Conservation (phyloP, 2,113 vertebrate species). For the Poecilia latipinna region DNA sequence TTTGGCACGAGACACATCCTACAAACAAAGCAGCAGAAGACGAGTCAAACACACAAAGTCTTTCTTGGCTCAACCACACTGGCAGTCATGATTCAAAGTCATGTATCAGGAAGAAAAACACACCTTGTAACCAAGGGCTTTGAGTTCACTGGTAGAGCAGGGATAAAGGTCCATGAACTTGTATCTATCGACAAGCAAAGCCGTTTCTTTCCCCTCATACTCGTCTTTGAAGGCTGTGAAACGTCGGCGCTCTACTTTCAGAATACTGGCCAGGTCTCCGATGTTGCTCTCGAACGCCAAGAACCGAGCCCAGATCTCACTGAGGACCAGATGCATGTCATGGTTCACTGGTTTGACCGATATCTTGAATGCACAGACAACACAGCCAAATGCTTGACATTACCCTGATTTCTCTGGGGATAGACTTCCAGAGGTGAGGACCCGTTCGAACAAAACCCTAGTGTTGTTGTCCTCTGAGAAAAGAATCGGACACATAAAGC, state of each 20-base stretch:
- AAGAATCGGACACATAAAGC: background rate
- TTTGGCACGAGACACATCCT: slow-evolving; percentile 98
- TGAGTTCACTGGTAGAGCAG: slow-evolving; percentile 94
- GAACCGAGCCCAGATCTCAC: slow-evolving; percentile 98
- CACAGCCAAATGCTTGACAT: background rate
- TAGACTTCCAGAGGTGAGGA: slow-evolving; percentile 97
- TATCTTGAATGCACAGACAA: background rate
- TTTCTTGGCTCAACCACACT: too few relatives aligned
- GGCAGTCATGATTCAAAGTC: background rate
- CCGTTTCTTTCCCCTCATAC: slow-evolving; percentile 98
- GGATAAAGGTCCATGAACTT: slow-evolving; percentile 99
- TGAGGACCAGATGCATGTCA: slow-evolving; percentile 55
- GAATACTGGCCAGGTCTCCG: slow-evolving; percentile 96
- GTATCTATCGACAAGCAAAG: slow-evolving; percentile 95
- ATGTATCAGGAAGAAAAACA: background rate
- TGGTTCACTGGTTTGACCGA: background rate
- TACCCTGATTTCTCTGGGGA: slow-evolving; percentile 98
- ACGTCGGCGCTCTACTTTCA: slow-evolving; percentile 95
- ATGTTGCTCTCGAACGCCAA: slow-evolving; percentile 98
- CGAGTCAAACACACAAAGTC: background rate
- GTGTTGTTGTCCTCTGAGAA: slow-evolving; percentile 98
- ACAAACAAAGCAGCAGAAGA: slow-evolving; percentile 23
- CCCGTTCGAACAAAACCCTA: slow-evolving; percentile 97
- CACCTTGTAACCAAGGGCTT: slow-evolving; percentile 98
- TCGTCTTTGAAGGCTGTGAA: slow-evolving; percentile 98